Evolutionary conservation across 2,113 vertebrate species (phyloP), one percentile per base, ranked within the genome.

Genomic region (Andinoacara biseriatus): DNA sequence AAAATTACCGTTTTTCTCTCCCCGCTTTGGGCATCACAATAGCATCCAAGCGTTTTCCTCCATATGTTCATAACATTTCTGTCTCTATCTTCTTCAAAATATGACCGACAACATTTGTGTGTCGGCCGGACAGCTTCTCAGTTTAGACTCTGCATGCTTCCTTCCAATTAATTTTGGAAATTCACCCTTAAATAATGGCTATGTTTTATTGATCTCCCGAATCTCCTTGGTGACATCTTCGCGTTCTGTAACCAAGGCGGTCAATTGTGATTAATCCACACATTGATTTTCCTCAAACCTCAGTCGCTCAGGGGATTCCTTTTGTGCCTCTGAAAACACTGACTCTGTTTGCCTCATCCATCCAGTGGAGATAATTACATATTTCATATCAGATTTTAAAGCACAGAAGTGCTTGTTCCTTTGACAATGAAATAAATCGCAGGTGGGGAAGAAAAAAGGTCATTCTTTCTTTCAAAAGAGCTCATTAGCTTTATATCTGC

Each of bases 261-360:
- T 72, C 46, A 46, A 72, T 72, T 72, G 67, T 72, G 46, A 54
- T 72, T 72, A 33, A 52, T 72, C 46, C 20, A 3, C 46, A 72
- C 26, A 72, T 54, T 54, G 26, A 72, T 72, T 72, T 72, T 72
- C 10, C 26, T 33, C 26, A 72, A 49, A 72, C 67, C 67, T 72
- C 67, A 72, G 46, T 31, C 14, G 46, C 46, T 72, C 18, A 2
- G 8, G 6, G 46, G 26, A 18, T 72, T 72, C 1, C 31, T 72
- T 72, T 24, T 33, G 4, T 7, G 0, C 17, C 67, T 72, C 46
- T 31, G 3, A n/a, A 72, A 3, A 72, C 67, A 72, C 46, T 0
- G 67, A 10, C 46, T 72, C 46, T 72, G 46, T 14, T 72, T 49
- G 49, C 10, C 26, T 33, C 67, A 72, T 54, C 67, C 46, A 54